These are phyloP conservation scores for Ceratina japonica DNA, from an alignment of 1,140 invertebrate species.

Conservation along the genomic window DNA sequence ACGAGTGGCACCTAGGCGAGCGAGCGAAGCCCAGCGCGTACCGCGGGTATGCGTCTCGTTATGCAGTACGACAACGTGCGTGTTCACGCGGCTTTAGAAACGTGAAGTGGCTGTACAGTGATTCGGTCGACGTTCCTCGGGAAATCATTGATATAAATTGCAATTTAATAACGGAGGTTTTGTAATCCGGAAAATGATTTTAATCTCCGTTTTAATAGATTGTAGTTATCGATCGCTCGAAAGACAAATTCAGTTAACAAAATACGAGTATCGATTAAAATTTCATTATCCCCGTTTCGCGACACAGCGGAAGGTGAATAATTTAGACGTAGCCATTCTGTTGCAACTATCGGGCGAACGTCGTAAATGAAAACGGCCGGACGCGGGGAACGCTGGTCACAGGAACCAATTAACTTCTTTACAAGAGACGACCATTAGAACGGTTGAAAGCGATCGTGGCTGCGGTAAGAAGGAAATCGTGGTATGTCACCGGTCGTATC, in stretches of 20 bases:
- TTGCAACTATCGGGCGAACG: constrained; percentile 15
- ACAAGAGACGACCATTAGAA: constrained; percentile 68
- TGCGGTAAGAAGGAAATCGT: constrained; percentile 52
- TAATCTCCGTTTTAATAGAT: too few species aligned
- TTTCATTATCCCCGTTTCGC: constrained; percentile 8
- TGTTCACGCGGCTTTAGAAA: constrained; percentile 3
- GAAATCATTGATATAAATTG: not conserved
- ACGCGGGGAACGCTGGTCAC: constrained; percentile 43
- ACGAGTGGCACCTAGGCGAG: constrained; percentile 65
- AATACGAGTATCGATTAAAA: not conserved
- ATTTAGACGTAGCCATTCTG: constrained; percentile 23
- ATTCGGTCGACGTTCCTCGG: not conserved
- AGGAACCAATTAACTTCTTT: constrained; percentile 71
- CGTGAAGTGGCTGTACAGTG: constrained; percentile 11
- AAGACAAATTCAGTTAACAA: too few species aligned
- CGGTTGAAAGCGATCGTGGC: constrained; percentile 54
- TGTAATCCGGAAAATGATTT: too few species aligned
- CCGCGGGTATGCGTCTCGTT: constrained; percentile 29
- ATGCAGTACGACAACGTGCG: constrained; percentile 20
- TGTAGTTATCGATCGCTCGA: too few species aligned
- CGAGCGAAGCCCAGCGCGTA: constrained; percentile 35
- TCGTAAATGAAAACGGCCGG: constrained; percentile 43
- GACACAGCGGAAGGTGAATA: constrained; percentile 8
- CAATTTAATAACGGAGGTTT: too few species aligned
- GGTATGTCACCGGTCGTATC: constrained; percentile 26